Evolutionary conservation across 2,113 vertebrate genomes (phyloP).

Genomic region (Hippolais icterina): DNA sequence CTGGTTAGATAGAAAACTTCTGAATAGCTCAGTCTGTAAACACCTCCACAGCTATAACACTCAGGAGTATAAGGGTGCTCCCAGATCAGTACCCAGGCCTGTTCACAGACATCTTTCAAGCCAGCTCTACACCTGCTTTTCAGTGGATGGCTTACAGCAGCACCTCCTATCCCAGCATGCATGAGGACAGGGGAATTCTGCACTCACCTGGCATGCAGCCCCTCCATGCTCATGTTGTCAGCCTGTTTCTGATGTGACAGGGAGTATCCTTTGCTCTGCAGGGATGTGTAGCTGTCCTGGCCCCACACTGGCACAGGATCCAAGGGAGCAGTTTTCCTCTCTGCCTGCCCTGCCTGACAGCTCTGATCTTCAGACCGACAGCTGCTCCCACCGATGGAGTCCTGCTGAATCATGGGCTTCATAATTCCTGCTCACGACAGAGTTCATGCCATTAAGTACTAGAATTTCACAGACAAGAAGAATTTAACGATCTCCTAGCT

Average conservation of each 20-base stretch:
- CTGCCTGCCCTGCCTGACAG: conserved; percentile 81
- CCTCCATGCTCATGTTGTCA: conserved; percentile 75
- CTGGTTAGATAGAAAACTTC: neutral
- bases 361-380: conserved; percentile 86
- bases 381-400: conserved; percentile 81
- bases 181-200: neutral
- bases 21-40: neutral
- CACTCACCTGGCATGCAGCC: conserved; percentile 81
- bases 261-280: conserved; percentile 85
- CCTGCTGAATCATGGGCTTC: conserved; percentile 89
- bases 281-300: conserved; percentile 85
- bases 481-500: neutral
- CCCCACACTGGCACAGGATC: conserved; percentile 87
- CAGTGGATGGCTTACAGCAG: neutral
- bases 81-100: neutral
- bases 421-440: conserved; percentile 79
- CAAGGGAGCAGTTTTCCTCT: conserved; percentile 81
- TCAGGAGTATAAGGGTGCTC: neutral
- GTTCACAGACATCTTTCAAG: neutral
- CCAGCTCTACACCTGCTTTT: neutral
- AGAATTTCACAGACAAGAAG: neutral
- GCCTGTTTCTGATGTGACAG: conserved; percentile 85
- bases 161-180: neutral
- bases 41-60: neutral
- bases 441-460: conserved; percentile 9